Percentiles rank a stretch among this genome's conserved stretches.
Evolutionary conservation across 2,113 vertebrate genomes (phyloP).

Genomic region (Sinocyclocheilus anshuiensis): DNA sequence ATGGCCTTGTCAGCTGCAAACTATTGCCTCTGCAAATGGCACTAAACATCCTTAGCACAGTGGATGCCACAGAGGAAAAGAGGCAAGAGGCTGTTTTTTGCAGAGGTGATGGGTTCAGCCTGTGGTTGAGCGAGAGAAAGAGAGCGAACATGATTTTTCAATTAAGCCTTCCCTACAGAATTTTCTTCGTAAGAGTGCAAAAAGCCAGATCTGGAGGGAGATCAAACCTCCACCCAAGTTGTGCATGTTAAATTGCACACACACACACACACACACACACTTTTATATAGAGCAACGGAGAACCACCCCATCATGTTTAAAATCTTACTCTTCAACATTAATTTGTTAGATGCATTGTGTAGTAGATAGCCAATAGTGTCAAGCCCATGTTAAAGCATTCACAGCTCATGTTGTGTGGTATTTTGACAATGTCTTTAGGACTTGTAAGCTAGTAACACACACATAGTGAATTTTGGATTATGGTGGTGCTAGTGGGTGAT

Average conservation of each 20-base stretch:
- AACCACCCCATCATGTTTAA: neutral
- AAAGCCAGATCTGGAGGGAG: constrained; percentile 52
- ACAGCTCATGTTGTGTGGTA: neutral
- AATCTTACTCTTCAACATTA: neutral
- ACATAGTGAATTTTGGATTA: neutral
- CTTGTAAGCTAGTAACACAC: neutral
- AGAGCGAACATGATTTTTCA: constrained; percentile 55
- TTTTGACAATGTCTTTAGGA: neutral
- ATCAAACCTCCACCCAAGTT: constrained; percentile 47
- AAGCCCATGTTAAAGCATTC: neutral
- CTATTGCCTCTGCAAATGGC: constrained; percentile 18
- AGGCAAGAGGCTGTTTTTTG: constrained; percentile 11
- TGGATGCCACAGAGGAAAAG: constrained; percentile 22
- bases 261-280: neutral
- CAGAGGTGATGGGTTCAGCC: constrained; percentile 11
- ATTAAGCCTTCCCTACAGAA: constrained; percentile 48
- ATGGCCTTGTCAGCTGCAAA: neutral
- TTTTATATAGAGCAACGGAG: neutral
- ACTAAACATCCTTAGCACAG: constrained; percentile 25
- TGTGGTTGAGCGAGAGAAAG: constrained; percentile 13
- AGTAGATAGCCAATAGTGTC: neutral
- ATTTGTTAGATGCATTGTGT: neutral
- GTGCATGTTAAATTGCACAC: neutral
- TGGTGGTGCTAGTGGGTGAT: neutral
- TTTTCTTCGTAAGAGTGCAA: constrained; percentile 49